Evolutionary conservation across 1,140 invertebrate species (phyloP), one percentile per base, ranked within the genome.

Genomic region (Brachionus asplanchnoidis): DNA sequence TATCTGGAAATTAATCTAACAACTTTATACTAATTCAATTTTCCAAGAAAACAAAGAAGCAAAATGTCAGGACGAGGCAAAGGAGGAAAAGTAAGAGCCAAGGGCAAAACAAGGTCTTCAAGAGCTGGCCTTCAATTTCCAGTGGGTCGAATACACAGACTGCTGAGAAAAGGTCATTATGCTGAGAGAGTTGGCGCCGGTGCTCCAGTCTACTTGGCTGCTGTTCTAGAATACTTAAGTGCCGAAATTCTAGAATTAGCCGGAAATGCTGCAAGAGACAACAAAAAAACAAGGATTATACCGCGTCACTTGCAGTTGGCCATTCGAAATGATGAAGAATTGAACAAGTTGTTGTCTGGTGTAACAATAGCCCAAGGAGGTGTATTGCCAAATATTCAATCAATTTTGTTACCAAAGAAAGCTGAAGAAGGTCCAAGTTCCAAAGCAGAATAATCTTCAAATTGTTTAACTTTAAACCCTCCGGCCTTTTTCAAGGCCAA

Each of bases 341-440:
- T 89, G 85, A 89, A 89, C 87, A 88, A 88, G 70, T 86, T 89
- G 14, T 84, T 89, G 28, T 86, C 87, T 50, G 88, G 88, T 50
- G 88, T 89, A 0, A 89, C 88, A n/a, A 89, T 89, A 53, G 88
- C 89, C 12, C 88, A 89, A 84, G 89, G 88, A 68, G 89, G 88
- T 86, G 89, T 89, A 4, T 85, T 89, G 80, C 89, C 88, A 11
- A 89, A 89, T 85, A 89, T 89, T 65, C 88, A 89, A 83, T 86
- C 88, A 20, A 88, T 88, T 17, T 85, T 90, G 17, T 77, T 89
- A 73, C 89, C 89, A 36, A 89, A 89, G 86, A 65, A 68, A 60
- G 36, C 80, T 26, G 80, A 77, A 36, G 89, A 77, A 36, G 66
- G 66, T 12, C 14, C 26, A n/a, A 28, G 26, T 28, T 68, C 66